phyloP scores from a whole-genome alignment of 2,113 vertebrate genomes.

The Neoarius graeffei region DNA sequence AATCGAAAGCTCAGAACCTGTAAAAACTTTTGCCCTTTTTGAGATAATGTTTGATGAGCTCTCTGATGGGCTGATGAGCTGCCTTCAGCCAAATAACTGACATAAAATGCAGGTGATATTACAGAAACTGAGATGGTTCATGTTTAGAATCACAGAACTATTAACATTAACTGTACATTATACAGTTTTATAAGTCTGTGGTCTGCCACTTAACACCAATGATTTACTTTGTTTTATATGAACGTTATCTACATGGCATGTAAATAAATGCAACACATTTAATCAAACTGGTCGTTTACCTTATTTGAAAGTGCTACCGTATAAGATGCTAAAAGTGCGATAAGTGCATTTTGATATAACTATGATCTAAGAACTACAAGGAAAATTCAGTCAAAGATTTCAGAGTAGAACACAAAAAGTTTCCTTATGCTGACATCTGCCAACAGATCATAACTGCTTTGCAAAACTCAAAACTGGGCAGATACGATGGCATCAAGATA shows the following conservation, averaged over 20 bases:
- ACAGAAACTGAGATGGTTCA: not conserved
- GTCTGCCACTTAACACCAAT: not conserved
- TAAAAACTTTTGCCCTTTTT: not conserved
- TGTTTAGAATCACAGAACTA: not conserved
- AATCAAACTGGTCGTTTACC: not conserved
- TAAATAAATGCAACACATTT: not conserved
- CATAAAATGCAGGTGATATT: not conserved
- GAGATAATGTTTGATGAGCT: not conserved
- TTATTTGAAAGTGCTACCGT: not conserved
- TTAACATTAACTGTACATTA: too few relatives aligned
- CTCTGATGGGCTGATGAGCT: not conserved
- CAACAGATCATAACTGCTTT: not conserved
- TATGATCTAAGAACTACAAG: not conserved
- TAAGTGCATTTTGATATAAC: not conserved
- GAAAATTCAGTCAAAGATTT: not conserved
- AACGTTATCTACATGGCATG: not conserved
- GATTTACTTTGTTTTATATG: not conserved
- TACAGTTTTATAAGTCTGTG: not conserved
- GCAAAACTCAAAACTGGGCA: not conserved
- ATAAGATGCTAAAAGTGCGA: too few relatives aligned
- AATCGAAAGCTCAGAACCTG: not conserved
- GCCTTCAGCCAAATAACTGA: not conserved
- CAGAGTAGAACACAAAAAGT: not conserved
- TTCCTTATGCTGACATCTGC: not conserved
- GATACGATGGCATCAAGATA: not conserved